Evolutionary conservation across 2,888 invertebrate genomes (phyloP).

Genomic region (Ochropacha duplaris): DNA sequence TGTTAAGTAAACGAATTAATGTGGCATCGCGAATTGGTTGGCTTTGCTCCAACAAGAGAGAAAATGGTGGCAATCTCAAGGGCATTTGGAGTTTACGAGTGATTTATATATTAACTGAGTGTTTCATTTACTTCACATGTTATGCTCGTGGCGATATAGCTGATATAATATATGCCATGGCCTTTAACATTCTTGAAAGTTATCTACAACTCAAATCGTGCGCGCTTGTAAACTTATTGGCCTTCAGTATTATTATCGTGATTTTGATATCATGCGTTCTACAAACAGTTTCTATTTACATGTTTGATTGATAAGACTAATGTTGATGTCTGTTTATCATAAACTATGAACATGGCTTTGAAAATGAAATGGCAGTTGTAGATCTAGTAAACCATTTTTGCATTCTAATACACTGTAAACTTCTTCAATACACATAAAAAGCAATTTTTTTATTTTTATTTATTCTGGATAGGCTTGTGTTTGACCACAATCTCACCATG

Average conservation of each 20-base stretch:
- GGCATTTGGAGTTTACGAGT: slow-evolving; percentile 53
- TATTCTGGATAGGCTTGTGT: too few relatives aligned
- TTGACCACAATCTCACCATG: too few relatives aligned
- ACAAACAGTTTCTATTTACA: neutral
- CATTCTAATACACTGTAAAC: neutral
- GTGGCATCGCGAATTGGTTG: slow-evolving; percentile 58
- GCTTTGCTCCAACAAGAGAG: slow-evolving; percentile 55
- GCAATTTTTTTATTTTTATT: neutral
- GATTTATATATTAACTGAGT: slow-evolving; percentile 37
- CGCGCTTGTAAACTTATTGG: slow-evolving; percentile 10
- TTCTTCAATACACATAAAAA: neutral
- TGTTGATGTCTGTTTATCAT: neutral
- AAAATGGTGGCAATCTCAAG: slow-evolving; percentile 63
- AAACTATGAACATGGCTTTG: neutral
- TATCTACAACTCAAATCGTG: slow-evolving; percentile 12
- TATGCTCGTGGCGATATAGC: slow-evolving; percentile 7
- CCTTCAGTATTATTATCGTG: neutral
- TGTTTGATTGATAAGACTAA: neutral
- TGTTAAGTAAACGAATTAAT: slow-evolving; percentile 55
- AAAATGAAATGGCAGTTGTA: neutral
- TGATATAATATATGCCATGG: slow-evolving; percentile 12
- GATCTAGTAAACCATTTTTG: neutral
- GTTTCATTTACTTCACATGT: slow-evolving; percentile 18
- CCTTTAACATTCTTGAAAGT: slow-evolving; percentile 12
- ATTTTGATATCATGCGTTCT: neutral